Evolutionary conservation across 2,797 vertebrate genomes (phyloP).

Genomic region (Leontocebus nigricollis): DNA sequence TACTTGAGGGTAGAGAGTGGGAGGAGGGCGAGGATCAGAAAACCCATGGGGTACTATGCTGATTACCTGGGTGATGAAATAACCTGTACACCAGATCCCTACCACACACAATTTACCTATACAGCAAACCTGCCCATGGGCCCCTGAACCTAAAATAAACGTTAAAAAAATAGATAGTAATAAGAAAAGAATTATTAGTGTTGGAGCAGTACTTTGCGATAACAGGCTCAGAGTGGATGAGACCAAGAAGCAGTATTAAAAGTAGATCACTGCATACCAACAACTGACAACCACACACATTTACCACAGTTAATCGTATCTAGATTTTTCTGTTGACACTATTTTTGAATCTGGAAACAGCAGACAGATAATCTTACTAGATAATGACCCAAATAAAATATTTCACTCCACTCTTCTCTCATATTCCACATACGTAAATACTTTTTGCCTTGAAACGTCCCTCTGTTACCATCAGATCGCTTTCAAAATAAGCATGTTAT

Average conservation of each 20-base stretch:
- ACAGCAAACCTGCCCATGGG: neutral
- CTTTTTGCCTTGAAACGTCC: neutral
- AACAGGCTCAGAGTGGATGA: neutral
- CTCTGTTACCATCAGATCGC: neutral
- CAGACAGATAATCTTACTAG: neutral
- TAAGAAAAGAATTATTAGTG: neutral
- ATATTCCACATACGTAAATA: neutral
- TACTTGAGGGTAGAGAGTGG: neutral
- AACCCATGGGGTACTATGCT: neutral
- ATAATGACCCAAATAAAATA: slow-evolving; percentile 9
- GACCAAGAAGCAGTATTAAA: neutral
- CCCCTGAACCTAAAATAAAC: neutral
- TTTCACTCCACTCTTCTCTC: neutral
- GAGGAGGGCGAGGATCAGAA: neutral
- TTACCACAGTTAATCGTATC: neutral
- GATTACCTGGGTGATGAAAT: neutral
- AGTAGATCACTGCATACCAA: neutral
- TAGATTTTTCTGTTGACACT: slow-evolving; percentile 2
- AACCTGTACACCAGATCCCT: neutral
- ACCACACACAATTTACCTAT: neutral
- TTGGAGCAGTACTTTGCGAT: neutral
- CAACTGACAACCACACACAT: neutral
- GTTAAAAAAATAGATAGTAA: neutral
- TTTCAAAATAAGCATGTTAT: slow-evolving; percentile 30
- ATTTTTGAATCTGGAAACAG: neutral